Evolutionary conservation across 2,113 vertebrate genomes (phyloP).

Genomic region (Prinia subflava): DNA sequence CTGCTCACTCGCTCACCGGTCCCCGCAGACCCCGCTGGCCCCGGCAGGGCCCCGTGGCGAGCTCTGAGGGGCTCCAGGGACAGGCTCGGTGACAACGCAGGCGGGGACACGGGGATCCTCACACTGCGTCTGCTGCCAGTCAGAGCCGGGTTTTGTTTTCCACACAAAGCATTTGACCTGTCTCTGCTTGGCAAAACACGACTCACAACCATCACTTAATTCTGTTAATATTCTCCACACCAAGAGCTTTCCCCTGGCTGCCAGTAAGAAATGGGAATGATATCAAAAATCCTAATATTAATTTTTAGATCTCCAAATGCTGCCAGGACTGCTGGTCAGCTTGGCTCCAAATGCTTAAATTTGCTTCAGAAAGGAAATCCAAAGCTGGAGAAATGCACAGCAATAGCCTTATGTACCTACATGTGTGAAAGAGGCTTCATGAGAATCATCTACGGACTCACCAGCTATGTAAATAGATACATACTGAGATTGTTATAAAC

Average conservation of each 20-base stretch:
- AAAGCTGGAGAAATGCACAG: background rate
- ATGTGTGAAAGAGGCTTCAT: background rate
- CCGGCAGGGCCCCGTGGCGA: background rate
- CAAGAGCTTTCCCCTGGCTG: background rate
- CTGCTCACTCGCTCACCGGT: background rate
- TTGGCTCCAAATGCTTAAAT: background rate
- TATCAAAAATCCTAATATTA: background rate
- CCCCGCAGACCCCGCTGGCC: background rate
- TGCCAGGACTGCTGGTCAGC: background rate
- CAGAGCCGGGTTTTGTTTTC: background rate
- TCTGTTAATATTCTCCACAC: background rate
- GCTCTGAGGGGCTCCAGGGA: background rate
- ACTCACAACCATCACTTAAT: background rate
- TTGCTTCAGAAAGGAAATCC: background rate
- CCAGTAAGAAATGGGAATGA: background rate
- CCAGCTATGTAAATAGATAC: conserved; percentile 49
- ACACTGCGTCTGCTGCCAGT: background rate
- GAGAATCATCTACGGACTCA: background rate
- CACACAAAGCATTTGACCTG: background rate
- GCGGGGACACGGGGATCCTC: background rate
- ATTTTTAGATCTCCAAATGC: background rate
- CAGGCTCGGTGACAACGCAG: background rate
- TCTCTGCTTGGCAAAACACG: background rate
- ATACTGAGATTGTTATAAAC: background rate
- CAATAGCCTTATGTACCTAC: background rate